Evolutionary conservation across 2,797 vertebrate species (phyloP), one percentile per base, ranked within the genome.

Genomic region (Forpus xanthops): DNA sequence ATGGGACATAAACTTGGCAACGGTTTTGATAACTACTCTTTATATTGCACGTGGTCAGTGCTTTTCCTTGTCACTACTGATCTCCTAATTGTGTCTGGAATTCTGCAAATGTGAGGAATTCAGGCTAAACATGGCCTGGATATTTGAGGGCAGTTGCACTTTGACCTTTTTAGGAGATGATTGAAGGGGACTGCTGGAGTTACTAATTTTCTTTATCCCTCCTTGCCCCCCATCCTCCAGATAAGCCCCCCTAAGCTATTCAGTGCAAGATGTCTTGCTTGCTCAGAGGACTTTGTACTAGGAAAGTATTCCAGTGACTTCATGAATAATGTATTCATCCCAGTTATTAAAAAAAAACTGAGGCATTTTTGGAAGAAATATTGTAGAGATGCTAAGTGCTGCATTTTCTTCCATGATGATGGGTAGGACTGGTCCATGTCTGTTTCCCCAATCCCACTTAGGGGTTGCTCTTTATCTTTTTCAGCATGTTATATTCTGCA

Each of bases 81-180:
- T 79, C 93, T 96, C 64, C 66, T 95, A 88, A 93, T 93, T 90
- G 52, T 82, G 67, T 89, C 86, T 96, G 93, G 97, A 98, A 98
- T 98, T 93, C 92, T 72, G 87, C 68, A 93, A 96, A 97, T 98
- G 96, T 93, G 65, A 96, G 78, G 97, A 97, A 98, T 98, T 97
- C 92, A 74, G 85, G 41, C 73, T 87, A 94, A 94, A 96, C 65
- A 35, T 56, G 55, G 96, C 91, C 96, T 92, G 87, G 87, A 90
- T 97, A 97, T 98, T 97, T 96, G 90, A 96, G 84, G 66, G 91
- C 87, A 89, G 72, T 94, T 96, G 95, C 90, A 94, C 97, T 97
- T 95, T 96, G 94, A 96, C 94, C 72, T 87, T 96, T 98, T 96
- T 95, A 92, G 91, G 77, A 96, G 89, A 61, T 66, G 78, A 96